Conservation (phyloP, 64 coral and sea anemone genomes). For the Actinia tenebrosa region DNA sequence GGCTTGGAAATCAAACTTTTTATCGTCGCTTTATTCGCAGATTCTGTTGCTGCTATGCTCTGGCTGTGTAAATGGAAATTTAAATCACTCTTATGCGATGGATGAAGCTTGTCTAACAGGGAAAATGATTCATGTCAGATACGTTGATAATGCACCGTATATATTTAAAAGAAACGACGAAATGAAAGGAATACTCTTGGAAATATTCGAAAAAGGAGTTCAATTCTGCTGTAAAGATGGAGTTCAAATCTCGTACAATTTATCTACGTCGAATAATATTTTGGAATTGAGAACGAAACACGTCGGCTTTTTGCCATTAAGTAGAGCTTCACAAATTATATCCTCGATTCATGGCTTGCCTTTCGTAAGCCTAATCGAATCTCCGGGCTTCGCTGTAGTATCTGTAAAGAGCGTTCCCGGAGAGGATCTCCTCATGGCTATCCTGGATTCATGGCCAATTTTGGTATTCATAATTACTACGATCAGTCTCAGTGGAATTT, state of each 20-base stretch:
- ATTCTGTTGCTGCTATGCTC: slow-evolving; percentile 1
- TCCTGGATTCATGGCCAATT: slow-evolving; percentile 82
- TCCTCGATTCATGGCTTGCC: slow-evolving; percentile 32
- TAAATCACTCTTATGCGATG: slow-evolving; percentile 1
- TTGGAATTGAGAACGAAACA: neutral
- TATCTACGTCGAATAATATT: neutral
- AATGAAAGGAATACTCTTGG: slow-evolving; percentile 44
- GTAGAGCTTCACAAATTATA: slow-evolving; percentile 25
- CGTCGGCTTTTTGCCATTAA: slow-evolving; percentile 32
- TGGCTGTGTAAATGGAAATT: slow-evolving; percentile 8
- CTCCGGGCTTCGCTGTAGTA: slow-evolving; percentile 65
- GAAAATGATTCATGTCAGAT: slow-evolving; percentile 25
- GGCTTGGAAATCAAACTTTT: neutral
- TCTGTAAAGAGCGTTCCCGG: slow-evolving; percentile 52
- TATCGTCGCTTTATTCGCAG: neutral
- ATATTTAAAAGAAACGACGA: slow-evolving; percentile 17
- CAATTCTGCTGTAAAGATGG: slow-evolving; percentile 56
- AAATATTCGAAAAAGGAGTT: slow-evolving; percentile 55
- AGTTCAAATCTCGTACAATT: slow-evolving; percentile 23
- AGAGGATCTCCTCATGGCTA: slow-evolving; percentile 57
- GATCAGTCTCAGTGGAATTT: slow-evolving; percentile 59
- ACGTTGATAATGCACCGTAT: slow-evolving; percentile 52
- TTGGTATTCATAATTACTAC: slow-evolving; percentile 74
- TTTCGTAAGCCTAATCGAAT: slow-evolving; percentile 54
- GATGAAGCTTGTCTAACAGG: slow-evolving; percentile 62